Evolutionary conservation across 2,113 vertebrate species (phyloP), one percentile per base, ranked within the genome.

Genomic region (Plectropomus leopardus): DNA sequence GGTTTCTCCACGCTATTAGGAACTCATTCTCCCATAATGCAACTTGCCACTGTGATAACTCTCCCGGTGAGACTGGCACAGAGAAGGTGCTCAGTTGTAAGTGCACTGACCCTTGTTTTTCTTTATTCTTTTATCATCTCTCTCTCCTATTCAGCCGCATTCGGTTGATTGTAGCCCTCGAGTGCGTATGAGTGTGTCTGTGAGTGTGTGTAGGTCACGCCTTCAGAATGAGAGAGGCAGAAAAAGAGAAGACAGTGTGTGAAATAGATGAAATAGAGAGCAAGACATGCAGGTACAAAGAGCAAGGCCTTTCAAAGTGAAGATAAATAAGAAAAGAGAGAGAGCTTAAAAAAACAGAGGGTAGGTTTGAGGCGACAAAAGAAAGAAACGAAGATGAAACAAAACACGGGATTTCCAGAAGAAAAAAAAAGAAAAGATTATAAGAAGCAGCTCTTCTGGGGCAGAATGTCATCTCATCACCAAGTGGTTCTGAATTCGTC

Each of bases 21-120:
- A 90, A 90, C 92, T 93, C 90, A 83, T 86, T 87, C 88, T 92
- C 92, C 92, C 91, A 91, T 87, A 90, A 92, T 92, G 90, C 91
- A 92, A 83, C 65, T 71, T 82, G 88, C 86, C 85, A 86, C 76
- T 24, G 72, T 4, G 19, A 90, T 86, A 86, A 81, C 63, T 77
- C 76, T 87, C 78, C 84, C 72, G 1, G 5, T 36, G 80, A 85
- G 82, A 75, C 53, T 73, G 79, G 81, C 80, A 82, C 14, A 44
- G 57, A 87, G 84, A 88, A 89, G 78, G 75, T 84, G 89, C 61
- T 80, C 23, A 0, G 44, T 32, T 30, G 57, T 68, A 66, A 48
- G 61, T 54, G 63, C 68, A 21, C 30, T 50, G 66, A 78, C 72
- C 69, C 72, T 1, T 23, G 40, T 71, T 76, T 87, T 44, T 36